Conservation (phyloP, 2,888 invertebrate species). For the Macrophya alboannulata region DNA sequence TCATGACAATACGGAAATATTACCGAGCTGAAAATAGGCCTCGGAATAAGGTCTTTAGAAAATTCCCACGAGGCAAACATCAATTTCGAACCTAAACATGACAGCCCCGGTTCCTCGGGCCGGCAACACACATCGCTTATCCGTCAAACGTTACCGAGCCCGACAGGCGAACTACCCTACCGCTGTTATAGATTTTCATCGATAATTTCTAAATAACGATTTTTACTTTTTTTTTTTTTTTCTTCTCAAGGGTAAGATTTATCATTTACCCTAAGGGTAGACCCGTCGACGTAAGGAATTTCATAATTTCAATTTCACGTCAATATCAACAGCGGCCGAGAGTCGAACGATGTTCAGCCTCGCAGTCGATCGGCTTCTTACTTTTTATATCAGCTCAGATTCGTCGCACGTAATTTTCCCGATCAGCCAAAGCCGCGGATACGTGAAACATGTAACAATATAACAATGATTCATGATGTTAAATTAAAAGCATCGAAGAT, state of each 20-base stretch:
- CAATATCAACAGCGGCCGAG: conserved; percentile 25
- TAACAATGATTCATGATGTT: background rate
- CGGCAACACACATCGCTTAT: conserved; percentile 43
- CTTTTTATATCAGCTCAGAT: background rate
- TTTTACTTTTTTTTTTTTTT: background rate
- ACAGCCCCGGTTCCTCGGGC: background rate
- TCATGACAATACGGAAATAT: background rate
- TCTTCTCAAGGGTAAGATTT: background rate
- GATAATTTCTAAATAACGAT: background rate
- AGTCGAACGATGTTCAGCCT: background rate
- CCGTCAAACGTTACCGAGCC: background rate
- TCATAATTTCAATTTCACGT: conserved; percentile 43
- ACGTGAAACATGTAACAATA: background rate
- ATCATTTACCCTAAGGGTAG: conserved; percentile 17
- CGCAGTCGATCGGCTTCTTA: conserved; percentile 13
- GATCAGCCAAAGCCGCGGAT: background rate
- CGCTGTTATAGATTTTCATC: background rate
- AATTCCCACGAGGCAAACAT: background rate
- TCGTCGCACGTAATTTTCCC: background rate
- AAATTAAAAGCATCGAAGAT: background rate
- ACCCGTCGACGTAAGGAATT: conserved; percentile 39
- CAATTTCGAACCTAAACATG: background rate
- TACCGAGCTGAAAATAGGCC: background rate
- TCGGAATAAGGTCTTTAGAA: background rate
- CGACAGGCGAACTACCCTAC: conserved; percentile 25